Base-by-base conservation (phyloP, 2,888 invertebrate species). In the Thelaira solivaga region DNA sequence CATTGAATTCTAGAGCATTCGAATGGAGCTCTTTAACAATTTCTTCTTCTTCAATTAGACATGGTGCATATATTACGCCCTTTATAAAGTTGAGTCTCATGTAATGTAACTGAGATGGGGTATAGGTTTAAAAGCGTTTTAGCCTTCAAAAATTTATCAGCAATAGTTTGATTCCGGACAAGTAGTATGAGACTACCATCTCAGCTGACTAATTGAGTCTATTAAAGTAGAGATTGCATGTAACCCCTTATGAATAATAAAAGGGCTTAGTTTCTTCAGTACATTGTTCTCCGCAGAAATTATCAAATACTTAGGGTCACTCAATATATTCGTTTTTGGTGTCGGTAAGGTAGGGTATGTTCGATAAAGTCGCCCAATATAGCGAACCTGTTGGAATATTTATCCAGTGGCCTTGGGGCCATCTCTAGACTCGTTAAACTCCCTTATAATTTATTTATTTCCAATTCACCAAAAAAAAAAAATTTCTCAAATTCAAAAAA, bases 101-200 rank as follows among this genome's bases (percentile, higher is more conserved):
- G 67, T 2, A 74, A n/a, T 29, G 51, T 57, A 8, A 45, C 22
- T 8, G 34, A 18, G 1, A 64, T 64, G 7, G 57, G 18, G 20
- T 43, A 51, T 2, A 72, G 2, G 10, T 64, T 55, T 16, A 34
- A n/a, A 20, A 72, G 34, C 0, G 13, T 7, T 45, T 24, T 39
- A 13, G 55, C 24, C 62, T 65, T 71, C 83, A 87, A n/a, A 22
- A 62, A 47, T n/a, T 64, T 64, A 1, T 72, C 31, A 1, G 64
- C 72, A 16, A 57, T 43, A 10, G 31, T 4, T 1, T 53, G 47
- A 31, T 59, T 73, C 8, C 57, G 20, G 1, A 57, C 47, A 7
- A 73, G 10, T 1, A 65, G 5, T 5, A 73, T 29, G 7, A 57
- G 39, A n/a, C 41, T 73, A 6, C 49, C 57, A 39, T 73, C 47